Evolutionary conservation across 2,888 invertebrate species (phyloP).

Genomic region (Pharmacophagus antenor): DNA sequence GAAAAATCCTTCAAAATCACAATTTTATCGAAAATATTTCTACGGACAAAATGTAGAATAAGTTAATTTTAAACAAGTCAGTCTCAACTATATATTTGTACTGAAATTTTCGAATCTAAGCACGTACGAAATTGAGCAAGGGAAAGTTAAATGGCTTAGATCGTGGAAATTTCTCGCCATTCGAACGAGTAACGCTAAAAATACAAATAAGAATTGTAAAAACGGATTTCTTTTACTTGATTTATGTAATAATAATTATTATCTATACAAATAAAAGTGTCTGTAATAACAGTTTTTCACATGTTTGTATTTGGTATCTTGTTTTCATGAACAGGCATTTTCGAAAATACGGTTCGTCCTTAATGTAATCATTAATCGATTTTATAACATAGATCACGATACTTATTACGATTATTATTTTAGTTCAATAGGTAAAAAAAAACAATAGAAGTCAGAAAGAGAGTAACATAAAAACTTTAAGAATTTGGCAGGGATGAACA

Average conservation of each 20-base stretch:
- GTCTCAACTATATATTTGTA: background rate
- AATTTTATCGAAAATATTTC: background rate
- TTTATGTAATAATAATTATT: too few species aligned
- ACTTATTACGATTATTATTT: background rate
- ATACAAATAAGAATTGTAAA: too few species aligned
- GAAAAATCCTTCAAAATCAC: background rate
- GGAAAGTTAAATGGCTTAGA: constrained; percentile 1
- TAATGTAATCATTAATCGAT: too few species aligned
- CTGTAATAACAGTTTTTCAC: too few species aligned
- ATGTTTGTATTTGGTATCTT: too few species aligned
- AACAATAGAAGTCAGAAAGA: constrained; percentile 2
- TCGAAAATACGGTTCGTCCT: too few species aligned
- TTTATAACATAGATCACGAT: too few species aligned
- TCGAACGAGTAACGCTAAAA: background rate
- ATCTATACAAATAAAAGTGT: too few species aligned
- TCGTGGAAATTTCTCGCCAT: background rate
- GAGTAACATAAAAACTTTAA: constrained; percentile 10
- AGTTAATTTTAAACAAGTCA: background rate
- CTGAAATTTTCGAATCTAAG: background rate
- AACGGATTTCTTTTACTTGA: too few species aligned
- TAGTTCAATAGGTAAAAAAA: constrained; percentile 6
- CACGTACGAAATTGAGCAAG: constrained; percentile 7
- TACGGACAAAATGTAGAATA: background rate
- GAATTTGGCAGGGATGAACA: constrained; percentile 17
- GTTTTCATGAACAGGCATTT: too few species aligned